phyloP scores from a whole-genome alignment of 2,797 vertebrate genomes.

The Gallinago stenura region DNA sequence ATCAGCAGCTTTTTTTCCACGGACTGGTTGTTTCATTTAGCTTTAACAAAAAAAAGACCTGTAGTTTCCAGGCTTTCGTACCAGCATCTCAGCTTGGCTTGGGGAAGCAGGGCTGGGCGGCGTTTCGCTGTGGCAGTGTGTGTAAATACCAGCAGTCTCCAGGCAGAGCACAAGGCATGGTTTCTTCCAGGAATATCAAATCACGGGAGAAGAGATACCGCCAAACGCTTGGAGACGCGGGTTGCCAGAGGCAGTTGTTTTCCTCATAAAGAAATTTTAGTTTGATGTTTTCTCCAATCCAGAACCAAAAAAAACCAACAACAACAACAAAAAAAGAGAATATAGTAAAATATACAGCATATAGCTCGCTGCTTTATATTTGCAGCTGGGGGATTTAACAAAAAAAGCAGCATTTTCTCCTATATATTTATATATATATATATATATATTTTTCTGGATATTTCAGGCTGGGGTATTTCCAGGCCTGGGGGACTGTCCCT shows the following conservation, averaged over 20 bases:
- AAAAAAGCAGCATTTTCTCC: neutral
- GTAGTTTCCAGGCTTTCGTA: neutral
- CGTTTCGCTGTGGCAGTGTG: slow-evolving; percentile 29
- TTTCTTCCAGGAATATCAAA: slow-evolving; percentile 54
- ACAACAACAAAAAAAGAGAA: neutral
- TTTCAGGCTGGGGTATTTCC: too few relatives aligned
- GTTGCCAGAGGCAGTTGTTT: slow-evolving; percentile 61
- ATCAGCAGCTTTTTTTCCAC: neutral
- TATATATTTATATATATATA: too few relatives aligned
- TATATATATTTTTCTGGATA: neutral
- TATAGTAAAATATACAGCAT: neutral
- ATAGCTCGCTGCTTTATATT: neutral
- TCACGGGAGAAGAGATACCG: neutral
- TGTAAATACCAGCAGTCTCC: slow-evolving; percentile 52
- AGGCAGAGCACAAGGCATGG: slow-evolving; percentile 18
- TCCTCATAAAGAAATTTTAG: slow-evolving; percentile 20
- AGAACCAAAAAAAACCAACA: neutral
- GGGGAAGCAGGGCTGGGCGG: neutral
- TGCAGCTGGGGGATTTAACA: neutral
- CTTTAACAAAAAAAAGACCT: neutral
- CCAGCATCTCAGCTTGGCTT: slow-evolving; percentile 7
- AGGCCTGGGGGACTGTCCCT: too few relatives aligned
- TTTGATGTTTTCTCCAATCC: slow-evolving; percentile 19
- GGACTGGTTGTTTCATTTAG: neutral
- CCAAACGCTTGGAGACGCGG: neutral